phyloP scores from a whole-genome alignment of 2,888 invertebrate genomes.

The Hypomecis atomaria region DNA sequence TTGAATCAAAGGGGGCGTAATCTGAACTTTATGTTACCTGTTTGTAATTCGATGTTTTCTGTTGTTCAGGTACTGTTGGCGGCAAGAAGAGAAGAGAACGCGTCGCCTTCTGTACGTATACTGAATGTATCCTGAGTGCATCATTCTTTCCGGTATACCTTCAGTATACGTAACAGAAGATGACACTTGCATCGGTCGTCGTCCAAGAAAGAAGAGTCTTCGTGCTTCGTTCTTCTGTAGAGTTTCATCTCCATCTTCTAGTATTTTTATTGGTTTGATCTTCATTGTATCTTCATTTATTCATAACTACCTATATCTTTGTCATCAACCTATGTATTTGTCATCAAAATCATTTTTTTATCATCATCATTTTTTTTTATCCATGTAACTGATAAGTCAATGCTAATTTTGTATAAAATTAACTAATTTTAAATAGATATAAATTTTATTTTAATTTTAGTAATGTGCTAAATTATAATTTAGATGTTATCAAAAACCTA shows the following conservation, averaged over 20 bases:
- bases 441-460: too few relatives aligned
- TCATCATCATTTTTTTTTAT: too few relatives aligned
- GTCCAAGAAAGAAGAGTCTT: conserved; percentile 47
- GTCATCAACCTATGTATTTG: background rate
- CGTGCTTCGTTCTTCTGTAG: conserved; percentile 29
- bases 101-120: conserved; percentile 99
- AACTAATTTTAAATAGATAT: too few relatives aligned
- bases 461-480: too few relatives aligned
- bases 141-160: conserved; percentile 99
- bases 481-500: too few relatives aligned
- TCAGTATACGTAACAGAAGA: conserved; percentile 99
- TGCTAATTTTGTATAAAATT: too few relatives aligned
- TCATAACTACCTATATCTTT: background rate
- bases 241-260: background rate
- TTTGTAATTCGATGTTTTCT: conserved; percentile 39
- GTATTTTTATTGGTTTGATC: background rate
- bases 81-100: conserved; percentile 77
- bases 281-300: background rate
- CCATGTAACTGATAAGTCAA: too few relatives aligned
- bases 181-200: conserved; percentile 88
- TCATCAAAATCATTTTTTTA: background rate
- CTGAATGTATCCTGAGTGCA: conserved; percentile 99
- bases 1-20: conserved; percentile 24
- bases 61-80: conserved; percentile 53
- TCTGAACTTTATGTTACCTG: conserved; percentile 24